Evolutionary conservation across 2,113 vertebrate species (phyloP), one percentile per base, ranked within the genome.

Genomic region (Larimichthys crocea): DNA sequence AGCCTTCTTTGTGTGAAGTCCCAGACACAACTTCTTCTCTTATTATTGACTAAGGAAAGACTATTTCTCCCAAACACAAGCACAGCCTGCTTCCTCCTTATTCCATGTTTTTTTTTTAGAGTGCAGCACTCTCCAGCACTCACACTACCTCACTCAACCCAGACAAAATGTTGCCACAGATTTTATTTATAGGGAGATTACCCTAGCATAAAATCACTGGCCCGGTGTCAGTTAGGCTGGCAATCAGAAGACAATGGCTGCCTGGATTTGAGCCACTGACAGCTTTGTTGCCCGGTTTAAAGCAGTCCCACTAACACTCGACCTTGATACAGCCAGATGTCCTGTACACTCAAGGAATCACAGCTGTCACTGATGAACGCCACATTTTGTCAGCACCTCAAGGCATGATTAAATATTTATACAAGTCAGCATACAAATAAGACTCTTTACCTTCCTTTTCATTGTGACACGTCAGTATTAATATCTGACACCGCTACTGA

Each of bases 161-260:
- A 29, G 55, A 46, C 50, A 66, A 26, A 50, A 11, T 70, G 5
- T 20, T 75, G 50, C 24, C n/a, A 15, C 64, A 49, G 46, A 5
- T 31, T 22, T 49, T 80, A 64, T 69, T 76, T 68, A 64, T 48
- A 67, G 73, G 20, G 31, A 72, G 55, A 76, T 60, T 68, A 61
- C 14, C 22, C 16, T 44, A 9, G 46, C 50, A 74, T 76, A 69
- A 87, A 87, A 74, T 29, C 35, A 17, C 56, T 14, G 26, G 29
- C 49, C 55, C 62, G 48, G 3, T 26, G 55, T 73, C 42, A 10
- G 52, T 59, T 42, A 10, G 15, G 53, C 11, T 53, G 74, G 14
- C 29, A 63, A 48, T 63, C 10, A 35, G 19, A 68, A 62, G 69
- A 77, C 31, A 71, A 76, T 35, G 20, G 72, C n/a, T 16, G 71